Evolutionary conservation across 1,140 invertebrate genomes (phyloP), one percentile per base, ranked within the genome.

Genomic region (Trichogramma pretiosum): DNA sequence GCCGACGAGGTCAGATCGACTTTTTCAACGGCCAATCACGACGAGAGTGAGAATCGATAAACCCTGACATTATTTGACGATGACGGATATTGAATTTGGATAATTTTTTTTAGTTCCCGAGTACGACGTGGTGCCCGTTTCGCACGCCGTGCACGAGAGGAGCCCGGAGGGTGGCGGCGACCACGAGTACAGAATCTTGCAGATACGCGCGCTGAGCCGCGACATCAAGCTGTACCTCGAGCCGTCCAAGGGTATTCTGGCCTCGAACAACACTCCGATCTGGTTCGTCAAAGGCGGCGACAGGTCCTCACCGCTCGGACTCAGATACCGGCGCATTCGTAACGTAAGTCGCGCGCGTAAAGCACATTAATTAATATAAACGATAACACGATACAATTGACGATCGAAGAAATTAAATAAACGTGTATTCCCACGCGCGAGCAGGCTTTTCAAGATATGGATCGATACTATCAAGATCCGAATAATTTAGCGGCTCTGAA

Each of bases 221-320:
- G 22, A 58, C 18, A 37, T 65, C 2, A 43, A 54, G 40, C 40
- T 65, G 5, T 61, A 60, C 35, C 56, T 66, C 11, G 36, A 56
- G 23, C 61, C 62, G 9, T 57, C 46, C 0, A 57, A 64, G 17
- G 58, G 60, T 26, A 38, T 62, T 24, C 53, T 68, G n/a, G 57
- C 56, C 10, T 52, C 46, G 3, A 38, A 50, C 23, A 35, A 57
- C 10, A 63, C 61, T 17, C 61, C 57, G 8, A 48, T 68, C 22
- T 67, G 60, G 61, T 55, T 40, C 4, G 62, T 54, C 5, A 3
- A 42, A 42, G 18, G 36, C 1, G 18, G 37, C 1, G 32, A 61
- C 42, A 7, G 30, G 28, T 17, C 28, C 11, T 41, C 41, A 14
- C 49, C 55, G 11, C 54, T 55, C 41, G 54, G 56, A 18, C 19